A percentile compares a stretch with the other conserved stretches of the same genome.
Conservation (phyloP, 2,113 vertebrate species). For the Silurus meridionalis region DNA sequence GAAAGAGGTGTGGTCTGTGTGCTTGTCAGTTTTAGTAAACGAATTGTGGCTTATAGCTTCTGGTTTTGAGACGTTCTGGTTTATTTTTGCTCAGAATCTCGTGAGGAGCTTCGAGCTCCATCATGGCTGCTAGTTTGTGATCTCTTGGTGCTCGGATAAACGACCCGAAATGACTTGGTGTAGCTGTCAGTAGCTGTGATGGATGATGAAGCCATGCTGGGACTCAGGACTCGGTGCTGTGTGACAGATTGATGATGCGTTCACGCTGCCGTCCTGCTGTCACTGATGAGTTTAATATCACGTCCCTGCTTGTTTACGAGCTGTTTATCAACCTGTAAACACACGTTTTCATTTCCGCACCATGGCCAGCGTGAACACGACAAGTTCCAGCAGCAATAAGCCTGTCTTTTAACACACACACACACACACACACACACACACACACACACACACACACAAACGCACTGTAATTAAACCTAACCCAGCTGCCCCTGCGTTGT, state of each 20-base stretch:
- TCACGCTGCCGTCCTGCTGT: background rate
- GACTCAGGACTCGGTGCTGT: background rate
- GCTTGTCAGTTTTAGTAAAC: background rate
- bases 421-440: background rate
- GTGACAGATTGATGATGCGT: slow-evolving; percentile 2
- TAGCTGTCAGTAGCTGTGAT: background rate
- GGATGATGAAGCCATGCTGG: background rate
- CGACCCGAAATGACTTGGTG: background rate
- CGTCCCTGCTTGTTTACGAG: background rate
- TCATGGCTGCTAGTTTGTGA: background rate
- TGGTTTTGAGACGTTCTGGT: background rate
- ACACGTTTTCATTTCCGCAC: slow-evolving; percentile 22
- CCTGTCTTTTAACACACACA: background rate
- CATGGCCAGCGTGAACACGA: background rate
- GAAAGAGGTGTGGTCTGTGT: background rate
- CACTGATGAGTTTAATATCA: slow-evolving; percentile 17
- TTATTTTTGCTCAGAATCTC: background rate
- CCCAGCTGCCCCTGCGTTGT: background rate
- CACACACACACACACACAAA: slow-evolving; percentile 9
- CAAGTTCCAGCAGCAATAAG: background rate
- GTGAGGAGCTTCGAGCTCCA: background rate
- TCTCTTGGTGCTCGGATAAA: background rate
- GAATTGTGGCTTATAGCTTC: background rate
- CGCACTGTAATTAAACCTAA: background rate
- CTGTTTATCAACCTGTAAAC: slow-evolving; percentile 36